Percentiles rank a stretch among this genome's conserved stretches.
These are phyloP conservation scores for Periophthalmus magnuspinnatus DNA, from an alignment of 2,797 vertebrate species.

Conservation along the genomic window DNA sequence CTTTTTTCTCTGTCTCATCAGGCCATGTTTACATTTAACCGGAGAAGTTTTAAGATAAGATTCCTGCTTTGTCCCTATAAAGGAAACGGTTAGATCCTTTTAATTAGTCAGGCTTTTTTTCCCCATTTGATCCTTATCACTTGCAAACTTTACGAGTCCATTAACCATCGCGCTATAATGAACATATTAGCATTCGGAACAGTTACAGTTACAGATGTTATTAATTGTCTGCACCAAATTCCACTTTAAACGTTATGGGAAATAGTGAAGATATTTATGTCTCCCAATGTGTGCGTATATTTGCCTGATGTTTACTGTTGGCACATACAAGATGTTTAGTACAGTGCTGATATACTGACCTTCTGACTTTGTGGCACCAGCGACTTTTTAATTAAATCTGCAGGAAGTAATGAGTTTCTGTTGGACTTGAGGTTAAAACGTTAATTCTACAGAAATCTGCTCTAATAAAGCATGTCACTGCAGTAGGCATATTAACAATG, in stretches of 20 bases:
- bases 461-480: too few species aligned
- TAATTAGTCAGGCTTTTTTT: slow-evolving; percentile 51
- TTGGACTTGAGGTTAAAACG: background rate
- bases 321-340: background rate
- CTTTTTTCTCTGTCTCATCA: slow-evolving; percentile 35
- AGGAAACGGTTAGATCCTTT: slow-evolving; percentile 59
- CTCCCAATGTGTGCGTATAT: background rate
- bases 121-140: slow-evolving; percentile 62
- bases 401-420: background rate
- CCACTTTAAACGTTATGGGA: slow-evolving; percentile 2
- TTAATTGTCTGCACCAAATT: slow-evolving; percentile 59
- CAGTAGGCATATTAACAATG: too few species aligned
- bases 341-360: background rate
- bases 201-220: slow-evolving; percentile 41
- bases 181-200: slow-evolving; percentile 58
- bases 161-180: slow-evolving; percentile 55
- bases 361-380: background rate
- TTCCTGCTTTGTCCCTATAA: slow-evolving; percentile 49
- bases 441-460: too few species aligned
- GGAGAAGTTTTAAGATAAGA: slow-evolving; percentile 48
- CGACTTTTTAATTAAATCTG: background rate
- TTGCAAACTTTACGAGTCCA: slow-evolving; percentile 57
- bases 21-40: slow-evolving; percentile 16
- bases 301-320: background rate
- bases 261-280: slow-evolving; percentile 11